Evolutionary conservation across 2,113 vertebrate genomes (phyloP).

Genomic region (Megaceryle torquata): DNA sequence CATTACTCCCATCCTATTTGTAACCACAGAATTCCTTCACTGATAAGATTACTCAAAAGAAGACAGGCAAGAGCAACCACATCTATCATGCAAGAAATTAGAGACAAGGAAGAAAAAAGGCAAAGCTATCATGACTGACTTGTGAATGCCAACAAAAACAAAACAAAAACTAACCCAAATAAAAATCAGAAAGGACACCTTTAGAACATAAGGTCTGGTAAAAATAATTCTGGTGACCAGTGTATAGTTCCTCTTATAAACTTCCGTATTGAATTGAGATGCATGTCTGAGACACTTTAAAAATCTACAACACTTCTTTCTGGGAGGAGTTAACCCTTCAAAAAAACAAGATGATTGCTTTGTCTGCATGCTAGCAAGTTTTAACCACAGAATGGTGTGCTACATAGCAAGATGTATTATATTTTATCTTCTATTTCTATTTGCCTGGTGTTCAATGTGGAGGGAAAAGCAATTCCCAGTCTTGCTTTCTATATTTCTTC

Average conservation of each 20-base stretch:
- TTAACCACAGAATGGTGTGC: neutral
- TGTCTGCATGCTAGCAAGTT: neutral
- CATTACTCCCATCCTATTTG: neutral
- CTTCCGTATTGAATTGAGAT: neutral
- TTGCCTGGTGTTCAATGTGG: rapidly evolving
- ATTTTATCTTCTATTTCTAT: neutral
- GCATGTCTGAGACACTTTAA: neutral
- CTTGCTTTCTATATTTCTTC: neutral
- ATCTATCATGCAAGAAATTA: slow-evolving; percentile 35
- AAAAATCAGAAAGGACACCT: neutral
- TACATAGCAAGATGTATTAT: neutral
- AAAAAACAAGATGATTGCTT: neutral
- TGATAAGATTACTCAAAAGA: slow-evolving; percentile 45
- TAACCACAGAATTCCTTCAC: slow-evolving; percentile 24
- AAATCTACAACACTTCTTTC: neutral
- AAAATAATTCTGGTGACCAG: neutral
- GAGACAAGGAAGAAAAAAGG: neutral
- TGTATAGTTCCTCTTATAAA: neutral
- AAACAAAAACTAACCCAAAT: neutral
- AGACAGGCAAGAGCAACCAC: slow-evolving; percentile 1
- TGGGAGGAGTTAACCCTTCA: neutral
- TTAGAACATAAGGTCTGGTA: neutral
- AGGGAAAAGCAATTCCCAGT: neutral
- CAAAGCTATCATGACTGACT: neutral
- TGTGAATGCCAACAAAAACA: neutral